Evolutionary conservation across 2,113 vertebrate species (phyloP).

Genomic region (Zingel zingel): DNA sequence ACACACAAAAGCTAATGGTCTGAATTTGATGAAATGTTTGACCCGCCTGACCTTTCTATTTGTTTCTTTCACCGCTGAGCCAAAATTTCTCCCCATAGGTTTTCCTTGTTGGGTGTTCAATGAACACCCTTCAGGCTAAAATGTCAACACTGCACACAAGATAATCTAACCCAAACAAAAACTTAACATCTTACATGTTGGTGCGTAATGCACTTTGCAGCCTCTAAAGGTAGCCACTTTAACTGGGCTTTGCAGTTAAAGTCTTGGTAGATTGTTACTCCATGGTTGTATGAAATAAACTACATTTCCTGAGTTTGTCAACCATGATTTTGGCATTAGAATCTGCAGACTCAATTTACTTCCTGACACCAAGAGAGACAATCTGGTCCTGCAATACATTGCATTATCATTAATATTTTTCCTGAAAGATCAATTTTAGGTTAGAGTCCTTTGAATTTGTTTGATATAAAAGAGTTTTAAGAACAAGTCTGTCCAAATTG

Average conservation of each 20-base stretch:
- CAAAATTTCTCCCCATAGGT: background rate
- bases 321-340: background rate
- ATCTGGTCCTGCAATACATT: background rate
- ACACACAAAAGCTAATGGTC: background rate
- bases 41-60: background rate
- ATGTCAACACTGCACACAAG: background rate
- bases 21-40: background rate
- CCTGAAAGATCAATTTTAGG: background rate
- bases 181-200: background rate
- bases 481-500: background rate
- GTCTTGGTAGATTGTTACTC: background rate
- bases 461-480: background rate
- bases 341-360: background rate
- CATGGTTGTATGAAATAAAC: background rate
- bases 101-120: background rate
- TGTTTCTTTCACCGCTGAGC: background rate
- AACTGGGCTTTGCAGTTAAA: background rate
- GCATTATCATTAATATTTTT: no score
- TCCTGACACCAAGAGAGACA: background rate
- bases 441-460: background rate
- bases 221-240: background rate
- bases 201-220: background rate
- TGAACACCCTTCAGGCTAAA: background rate
- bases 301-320: slow-evolving; percentile 5
- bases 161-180: background rate